These are phyloP conservation scores for Dromius quadrimaculatus DNA, from an alignment of 2,888 invertebrate species.

Conservation along the genomic window DNA sequence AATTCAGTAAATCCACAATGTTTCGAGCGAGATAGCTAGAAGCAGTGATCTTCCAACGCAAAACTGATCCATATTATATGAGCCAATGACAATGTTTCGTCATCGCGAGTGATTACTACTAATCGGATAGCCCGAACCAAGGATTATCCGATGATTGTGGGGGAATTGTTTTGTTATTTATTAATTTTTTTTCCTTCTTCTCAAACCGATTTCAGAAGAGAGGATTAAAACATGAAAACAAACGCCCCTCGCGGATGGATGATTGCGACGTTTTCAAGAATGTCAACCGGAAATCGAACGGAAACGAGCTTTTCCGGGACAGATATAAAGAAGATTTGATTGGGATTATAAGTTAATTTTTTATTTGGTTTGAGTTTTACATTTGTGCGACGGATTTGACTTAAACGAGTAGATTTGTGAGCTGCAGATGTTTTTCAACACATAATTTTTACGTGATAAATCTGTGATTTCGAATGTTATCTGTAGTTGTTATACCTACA, in stretches of 20 bases:
- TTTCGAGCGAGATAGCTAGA: not conserved
- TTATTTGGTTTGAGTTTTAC: constrained; percentile 17
- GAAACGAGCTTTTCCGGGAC: constrained; percentile 37
- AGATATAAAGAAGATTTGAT: constrained; percentile 18
- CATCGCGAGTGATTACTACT: constrained; percentile 22
- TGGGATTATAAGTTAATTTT: constrained; percentile 20
- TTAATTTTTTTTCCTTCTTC: constrained; percentile 42
- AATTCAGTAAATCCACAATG: constrained; percentile 23
- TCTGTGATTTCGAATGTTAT: too few species aligned
- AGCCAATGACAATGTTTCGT: constrained; percentile 20
- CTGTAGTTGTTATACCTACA: too few species aligned
- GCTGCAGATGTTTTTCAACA: too few species aligned
- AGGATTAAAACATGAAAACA: constrained; percentile 34
- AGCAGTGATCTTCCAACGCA: constrained; percentile 1
- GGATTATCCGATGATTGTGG: constrained; percentile 31
- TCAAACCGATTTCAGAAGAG: not conserved
- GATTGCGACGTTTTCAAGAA: constrained; percentile 28
- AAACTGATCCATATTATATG: constrained; percentile 28
- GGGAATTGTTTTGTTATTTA: constrained; percentile 44
- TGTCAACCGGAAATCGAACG: constrained; percentile 39
- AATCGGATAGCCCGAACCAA: constrained; percentile 34
- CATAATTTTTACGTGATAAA: too few species aligned
- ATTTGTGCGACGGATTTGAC: not conserved
- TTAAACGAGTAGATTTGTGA: too few species aligned
- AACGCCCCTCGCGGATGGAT: not conserved